Conservation (phyloP, 2,797 vertebrate species). For the Gadopsis bispinosus region DNA sequence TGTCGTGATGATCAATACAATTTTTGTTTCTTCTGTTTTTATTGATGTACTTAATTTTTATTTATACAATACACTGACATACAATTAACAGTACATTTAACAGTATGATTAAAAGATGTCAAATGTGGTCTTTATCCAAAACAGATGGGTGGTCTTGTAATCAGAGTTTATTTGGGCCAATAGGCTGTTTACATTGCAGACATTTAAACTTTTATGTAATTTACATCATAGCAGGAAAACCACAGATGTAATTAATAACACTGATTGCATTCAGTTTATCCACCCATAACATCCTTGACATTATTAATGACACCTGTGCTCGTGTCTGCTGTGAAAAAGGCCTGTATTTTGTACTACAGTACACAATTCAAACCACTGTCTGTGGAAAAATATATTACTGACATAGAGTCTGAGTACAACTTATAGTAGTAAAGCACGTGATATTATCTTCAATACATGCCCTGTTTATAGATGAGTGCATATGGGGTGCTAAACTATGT, state of each 20-base stretch:
- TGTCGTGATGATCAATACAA: background rate
- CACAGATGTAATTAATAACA: background rate
- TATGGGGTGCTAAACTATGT: background rate
- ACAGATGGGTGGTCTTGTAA: background rate
- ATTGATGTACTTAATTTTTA: background rate
- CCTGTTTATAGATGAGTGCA: background rate
- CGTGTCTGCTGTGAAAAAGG: background rate
- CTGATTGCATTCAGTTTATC: background rate
- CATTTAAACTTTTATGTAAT: background rate
- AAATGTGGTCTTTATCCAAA: background rate
- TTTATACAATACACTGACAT: background rate
- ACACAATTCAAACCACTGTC: background rate
- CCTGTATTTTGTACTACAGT: background rate
- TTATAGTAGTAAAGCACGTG: background rate
- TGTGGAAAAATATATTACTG: background rate
- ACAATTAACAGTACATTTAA: background rate
- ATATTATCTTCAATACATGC: slow-evolving; percentile 14
- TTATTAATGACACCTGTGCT: slow-evolving; percentile 4
- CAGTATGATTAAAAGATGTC: too few relatives aligned
- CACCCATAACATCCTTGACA: background rate
- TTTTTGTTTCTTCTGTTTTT: background rate
- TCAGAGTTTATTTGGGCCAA: background rate
- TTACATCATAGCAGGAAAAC: background rate
- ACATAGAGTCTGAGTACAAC: background rate
- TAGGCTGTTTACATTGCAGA: background rate